These are phyloP conservation scores for Leptinotarsa tumamoca DNA, from an alignment of 2,888 invertebrate species.

Conservation along the genomic window DNA sequence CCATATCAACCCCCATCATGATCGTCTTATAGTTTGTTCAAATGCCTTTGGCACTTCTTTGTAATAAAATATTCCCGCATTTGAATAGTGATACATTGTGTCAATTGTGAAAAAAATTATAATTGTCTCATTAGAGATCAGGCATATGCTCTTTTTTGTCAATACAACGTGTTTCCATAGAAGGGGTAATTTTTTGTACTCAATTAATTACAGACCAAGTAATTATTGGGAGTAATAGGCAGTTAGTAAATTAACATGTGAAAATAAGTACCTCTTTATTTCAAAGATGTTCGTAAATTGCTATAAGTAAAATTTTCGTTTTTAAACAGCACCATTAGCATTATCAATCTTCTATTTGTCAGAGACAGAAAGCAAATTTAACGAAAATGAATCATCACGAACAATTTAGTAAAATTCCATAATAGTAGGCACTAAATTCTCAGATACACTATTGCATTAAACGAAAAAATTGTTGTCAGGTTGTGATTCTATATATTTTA, in stretches of 20 bases:
- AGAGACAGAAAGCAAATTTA: too few species aligned
- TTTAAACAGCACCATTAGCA: too few species aligned
- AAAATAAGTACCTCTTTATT: neutral
- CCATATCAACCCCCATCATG: constrained; percentile 18
- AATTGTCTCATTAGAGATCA: neutral
- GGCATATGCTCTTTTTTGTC: neutral
- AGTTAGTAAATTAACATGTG: neutral
- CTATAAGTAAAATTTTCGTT: too few species aligned
- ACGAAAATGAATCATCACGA: too few species aligned
- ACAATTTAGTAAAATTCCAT: too few species aligned
- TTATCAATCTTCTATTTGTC: too few species aligned
- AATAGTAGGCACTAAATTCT: too few species aligned
- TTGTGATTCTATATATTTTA: too few species aligned
- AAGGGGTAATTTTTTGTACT: neutral
- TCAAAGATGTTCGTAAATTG: too few species aligned
- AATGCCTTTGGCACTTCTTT: constrained; percentile 22
- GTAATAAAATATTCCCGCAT: constrained; percentile 26
- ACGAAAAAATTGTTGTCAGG: too few species aligned
- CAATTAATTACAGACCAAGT: neutral
- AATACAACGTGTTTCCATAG: neutral
- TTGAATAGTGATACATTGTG: constrained; percentile 26
- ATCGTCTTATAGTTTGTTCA: constrained; percentile 23
- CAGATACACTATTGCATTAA: too few species aligned
- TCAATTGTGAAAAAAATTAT: neutral
- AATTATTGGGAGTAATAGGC: neutral